Evolutionary conservation across 2,113 vertebrate species (phyloP), one percentile per base, ranked within the genome.

Genomic region (Oenanthe oenanthe): DNA sequence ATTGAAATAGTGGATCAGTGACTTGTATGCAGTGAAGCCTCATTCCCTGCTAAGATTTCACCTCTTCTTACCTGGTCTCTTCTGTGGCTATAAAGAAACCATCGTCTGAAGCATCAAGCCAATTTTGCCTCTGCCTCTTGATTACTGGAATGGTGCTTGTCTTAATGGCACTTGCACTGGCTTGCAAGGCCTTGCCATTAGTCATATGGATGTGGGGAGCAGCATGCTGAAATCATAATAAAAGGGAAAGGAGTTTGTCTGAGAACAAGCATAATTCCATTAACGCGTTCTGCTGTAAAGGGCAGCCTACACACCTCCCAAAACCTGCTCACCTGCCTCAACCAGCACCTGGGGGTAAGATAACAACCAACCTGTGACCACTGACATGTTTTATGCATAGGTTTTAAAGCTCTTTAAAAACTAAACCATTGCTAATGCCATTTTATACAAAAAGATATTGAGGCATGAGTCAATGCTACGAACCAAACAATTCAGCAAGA

Each of bases 51-150:
- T 63, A 66, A 58, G 43, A 29, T 57, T 88, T 82, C 8, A 32
- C 61, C 84, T 87, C 80, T 72, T 85, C 97, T 97, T 98, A 99
- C 99, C 98, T 99, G 97, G 99, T 99, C 98, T 99, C 99, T 97
- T 98, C 97, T 94, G 98, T 98, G 96, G 98, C 99, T 82, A 99
- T 98, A 96, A 99, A 99, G 97, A 99, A 99, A 97, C 98, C 98
- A 97, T 99, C 98, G 68, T 99, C 98, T 31, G 98, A 98, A 74
- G 98, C 98, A 93, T 99, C 98, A 29, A 99, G 98, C 98, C 98
- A 99, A 85, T 99, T 99, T 70, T 98, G 98, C 57, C 98, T 98
- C 91, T 98, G 98, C 92, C 98, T 99, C 91, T 98, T 98, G 95
- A 98, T 98, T 97, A 98, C 98, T 80, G 98, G 97, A 81, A 98